Conservation (phyloP, 2,113 vertebrate genomes). For the Diadophis punctatus region DNA sequence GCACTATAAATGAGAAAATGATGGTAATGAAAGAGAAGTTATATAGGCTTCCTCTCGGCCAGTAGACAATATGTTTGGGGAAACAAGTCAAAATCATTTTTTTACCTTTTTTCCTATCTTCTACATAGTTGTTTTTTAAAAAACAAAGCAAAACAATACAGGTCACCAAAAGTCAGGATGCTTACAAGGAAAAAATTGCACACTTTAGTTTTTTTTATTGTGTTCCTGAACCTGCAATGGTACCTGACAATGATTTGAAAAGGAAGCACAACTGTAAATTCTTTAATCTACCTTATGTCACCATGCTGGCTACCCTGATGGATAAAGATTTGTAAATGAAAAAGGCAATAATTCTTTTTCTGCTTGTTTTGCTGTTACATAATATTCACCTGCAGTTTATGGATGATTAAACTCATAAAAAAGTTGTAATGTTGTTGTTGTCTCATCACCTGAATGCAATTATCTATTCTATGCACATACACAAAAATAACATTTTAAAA, state of each 20-base stretch:
- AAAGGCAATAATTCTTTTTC: slow-evolving; percentile 31
- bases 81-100: neutral
- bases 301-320: neutral
- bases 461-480: neutral
- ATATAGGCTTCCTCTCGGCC: too few species aligned
- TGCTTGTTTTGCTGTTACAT: slow-evolving; percentile 24
- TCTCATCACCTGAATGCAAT: neutral
- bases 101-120: neutral
- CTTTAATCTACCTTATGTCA: slow-evolving; percentile 8
- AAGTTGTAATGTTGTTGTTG: neutral
- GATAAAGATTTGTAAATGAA: slow-evolving; percentile 11
- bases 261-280: neutral
- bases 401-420: slow-evolving; percentile 30
- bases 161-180: neutral
- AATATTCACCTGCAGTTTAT: slow-evolving; percentile 35
- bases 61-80: neutral
- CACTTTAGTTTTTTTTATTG: neutral
- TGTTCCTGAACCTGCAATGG: neutral
- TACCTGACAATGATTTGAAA: neutral
- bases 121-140: neutral
- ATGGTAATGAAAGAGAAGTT: neutral
- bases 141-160: neutral
- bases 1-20: too few species aligned
- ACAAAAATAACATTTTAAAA: neutral
- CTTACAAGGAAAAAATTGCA: neutral